Percentiles rank a stretch among this genome's conserved stretches.
phyloP scores from a whole-genome alignment of 2,113 vertebrate species.

The Oncorhynchus masou region DNA sequence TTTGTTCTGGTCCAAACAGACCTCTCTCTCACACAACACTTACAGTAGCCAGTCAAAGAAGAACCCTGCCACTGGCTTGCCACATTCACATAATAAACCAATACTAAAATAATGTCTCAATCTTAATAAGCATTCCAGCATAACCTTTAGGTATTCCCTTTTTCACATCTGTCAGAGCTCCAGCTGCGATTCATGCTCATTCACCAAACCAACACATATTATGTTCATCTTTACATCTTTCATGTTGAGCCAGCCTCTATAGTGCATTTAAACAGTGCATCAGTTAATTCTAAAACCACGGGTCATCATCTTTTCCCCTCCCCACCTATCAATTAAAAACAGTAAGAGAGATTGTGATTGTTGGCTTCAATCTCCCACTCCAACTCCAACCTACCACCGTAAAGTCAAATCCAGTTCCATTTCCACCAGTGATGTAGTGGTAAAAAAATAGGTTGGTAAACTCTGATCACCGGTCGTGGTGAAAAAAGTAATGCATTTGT shows the following conservation, averaged over 20 bases:
- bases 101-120: neutral
- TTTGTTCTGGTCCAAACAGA: conserved; percentile 24
- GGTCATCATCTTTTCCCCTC: neutral
- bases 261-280: conserved; percentile 57
- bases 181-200: neutral
- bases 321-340: conserved; percentile 4
- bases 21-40: conserved; percentile 11
- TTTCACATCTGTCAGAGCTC: conserved; percentile 1
- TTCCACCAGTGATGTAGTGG: too few relatives aligned
- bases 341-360: conserved; percentile 12
- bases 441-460: too few relatives aligned
- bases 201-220: conserved; percentile 8
- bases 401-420: neutral
- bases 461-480: too few relatives aligned
- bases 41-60: neutral
- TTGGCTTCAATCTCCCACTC: neutral
- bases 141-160: conserved; percentile 1
- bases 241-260: conserved; percentile 42
- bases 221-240: conserved; percentile 8
- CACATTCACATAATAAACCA: neutral
- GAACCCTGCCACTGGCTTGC: neutral
- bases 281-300: conserved; percentile 34
- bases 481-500: too few relatives aligned
- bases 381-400: neutral
- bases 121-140: neutral